Evolutionary conservation across 2,113 vertebrate genomes (phyloP).

Genomic region (Hystrix brachyura): DNA sequence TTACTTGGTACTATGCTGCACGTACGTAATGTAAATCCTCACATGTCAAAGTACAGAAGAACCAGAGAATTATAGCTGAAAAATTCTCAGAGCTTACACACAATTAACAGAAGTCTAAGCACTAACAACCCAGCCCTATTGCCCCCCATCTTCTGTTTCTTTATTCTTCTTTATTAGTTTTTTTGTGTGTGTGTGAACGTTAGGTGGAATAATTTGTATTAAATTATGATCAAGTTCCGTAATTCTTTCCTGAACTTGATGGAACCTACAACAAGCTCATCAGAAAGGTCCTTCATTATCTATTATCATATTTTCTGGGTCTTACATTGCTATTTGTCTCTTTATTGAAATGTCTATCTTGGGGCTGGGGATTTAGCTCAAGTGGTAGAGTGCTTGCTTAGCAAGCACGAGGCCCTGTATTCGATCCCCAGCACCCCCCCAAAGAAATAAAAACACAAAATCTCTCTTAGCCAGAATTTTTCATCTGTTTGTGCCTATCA

Average conservation of each 20-base stretch:
- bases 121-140: not conserved
- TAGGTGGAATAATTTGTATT: not conserved
- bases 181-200: not conserved
- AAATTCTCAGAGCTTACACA: not conserved
- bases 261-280: not conserved
- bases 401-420: too few species aligned
- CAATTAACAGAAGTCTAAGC: not conserved
- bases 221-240: not conserved
- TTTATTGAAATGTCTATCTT: conserved; percentile 1
- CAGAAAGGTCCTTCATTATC: not conserved
- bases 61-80: not conserved
- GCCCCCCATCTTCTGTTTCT: fast-evolving
- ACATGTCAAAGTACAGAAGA: not conserved
- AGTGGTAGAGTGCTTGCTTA: too few species aligned
- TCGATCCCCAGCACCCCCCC: too few species aligned
- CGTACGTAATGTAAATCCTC: not conserved
- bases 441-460: not conserved
- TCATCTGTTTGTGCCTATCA: not conserved
- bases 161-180: not conserved
- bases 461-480: not conserved
- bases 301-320: not conserved
- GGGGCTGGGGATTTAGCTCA: too few species aligned
- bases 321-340: not conserved
- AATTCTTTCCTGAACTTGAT: not conserved
- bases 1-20: not conserved